Percentiles rank a stretch among this genome's conserved stretches.
phyloP scores from a whole-genome alignment of 2,888 invertebrate genomes.

The Calliphora vomitoria region DNA sequence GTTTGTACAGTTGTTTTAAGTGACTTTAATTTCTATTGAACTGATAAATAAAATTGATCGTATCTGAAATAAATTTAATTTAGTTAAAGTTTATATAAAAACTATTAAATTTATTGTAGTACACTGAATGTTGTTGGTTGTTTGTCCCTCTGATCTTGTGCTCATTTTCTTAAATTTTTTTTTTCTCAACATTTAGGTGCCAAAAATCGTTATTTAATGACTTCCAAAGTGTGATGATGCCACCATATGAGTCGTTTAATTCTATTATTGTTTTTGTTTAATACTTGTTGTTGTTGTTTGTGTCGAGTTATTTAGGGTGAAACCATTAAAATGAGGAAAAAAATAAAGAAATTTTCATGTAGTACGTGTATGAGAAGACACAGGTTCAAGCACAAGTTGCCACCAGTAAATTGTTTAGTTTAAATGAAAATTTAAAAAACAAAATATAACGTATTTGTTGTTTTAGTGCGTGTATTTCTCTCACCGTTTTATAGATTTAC shows the following conservation, averaged over 20 bases:
- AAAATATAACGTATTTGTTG: constrained; percentile 13
- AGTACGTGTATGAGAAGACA: neutral
- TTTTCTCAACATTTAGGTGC: constrained; percentile 26
- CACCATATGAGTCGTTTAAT: constrained; percentile 33
- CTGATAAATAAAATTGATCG: constrained; percentile 66
- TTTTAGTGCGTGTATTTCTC: constrained; percentile 42
- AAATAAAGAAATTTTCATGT: constrained; percentile 1
- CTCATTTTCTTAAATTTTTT: constrained; percentile 24
- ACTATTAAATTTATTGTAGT: constrained; percentile 35
- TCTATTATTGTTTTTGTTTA: constrained; percentile 12
- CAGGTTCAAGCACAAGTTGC: constrained; percentile 44
- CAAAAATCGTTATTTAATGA: constrained; percentile 61
- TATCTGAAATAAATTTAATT: constrained; percentile 68
- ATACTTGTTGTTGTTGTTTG: too few species aligned
- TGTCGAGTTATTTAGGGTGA: constrained; percentile 52
- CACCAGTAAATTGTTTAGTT: constrained; percentile 44
- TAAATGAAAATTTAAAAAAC: neutral
- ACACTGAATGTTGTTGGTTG: neutral
- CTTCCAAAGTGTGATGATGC: constrained; percentile 66
- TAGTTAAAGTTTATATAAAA: constrained; percentile 53
- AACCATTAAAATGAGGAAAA: constrained; percentile 36
- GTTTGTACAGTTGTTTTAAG: constrained; percentile 35
- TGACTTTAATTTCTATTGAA: constrained; percentile 67
- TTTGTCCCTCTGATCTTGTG: constrained; percentile 7
- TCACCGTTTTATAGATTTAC: constrained; percentile 45